Percentiles rank a stretch among this genome's conserved stretches.
Conservation (phyloP, 2,888 invertebrate species). For the Acrobeloides nanus region DNA sequence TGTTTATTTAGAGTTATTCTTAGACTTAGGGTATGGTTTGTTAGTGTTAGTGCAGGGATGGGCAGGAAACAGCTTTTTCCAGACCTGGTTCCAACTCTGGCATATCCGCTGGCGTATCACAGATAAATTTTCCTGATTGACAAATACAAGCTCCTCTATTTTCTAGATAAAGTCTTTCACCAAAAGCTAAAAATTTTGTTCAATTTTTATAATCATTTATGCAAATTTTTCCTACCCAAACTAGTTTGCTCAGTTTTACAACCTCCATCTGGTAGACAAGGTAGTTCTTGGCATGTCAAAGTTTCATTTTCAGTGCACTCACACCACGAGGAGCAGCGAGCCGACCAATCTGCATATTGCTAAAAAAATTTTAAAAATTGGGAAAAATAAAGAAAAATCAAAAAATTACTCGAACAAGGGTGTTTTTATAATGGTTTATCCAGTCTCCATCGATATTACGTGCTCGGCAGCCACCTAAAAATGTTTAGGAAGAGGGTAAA, state of each 20-base stretch:
- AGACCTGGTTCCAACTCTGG: constrained; percentile 33
- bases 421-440: constrained; percentile 29
- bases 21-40: too few species aligned
- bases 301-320: constrained; percentile 35
- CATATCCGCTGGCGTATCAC: constrained; percentile 35
- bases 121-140: constrained; percentile 39
- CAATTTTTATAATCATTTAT: too few species aligned
- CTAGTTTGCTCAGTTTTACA: constrained; percentile 38
- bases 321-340: constrained; percentile 48
- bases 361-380: constrained; percentile 15
- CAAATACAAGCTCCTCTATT: constrained; percentile 48
- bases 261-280: constrained; percentile 32
- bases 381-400: constrained; percentile 2
- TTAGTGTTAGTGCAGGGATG: too few species aligned
- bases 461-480: constrained; percentile 31
- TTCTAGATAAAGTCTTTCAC: constrained; percentile 44
- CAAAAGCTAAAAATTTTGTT: constrained; percentile 39
- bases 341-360: constrained; percentile 38
- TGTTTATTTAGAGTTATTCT: too few species aligned
- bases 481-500: too few species aligned
- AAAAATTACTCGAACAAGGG: constrained; percentile 23
- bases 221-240: too few species aligned
- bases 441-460: constrained; percentile 38
- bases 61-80: too few species aligned
- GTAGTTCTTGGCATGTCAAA: constrained; percentile 32